phyloP scores from a whole-genome alignment of 92 coral and sea anemone genomes.

The Virgularia gustaviana region DNA sequence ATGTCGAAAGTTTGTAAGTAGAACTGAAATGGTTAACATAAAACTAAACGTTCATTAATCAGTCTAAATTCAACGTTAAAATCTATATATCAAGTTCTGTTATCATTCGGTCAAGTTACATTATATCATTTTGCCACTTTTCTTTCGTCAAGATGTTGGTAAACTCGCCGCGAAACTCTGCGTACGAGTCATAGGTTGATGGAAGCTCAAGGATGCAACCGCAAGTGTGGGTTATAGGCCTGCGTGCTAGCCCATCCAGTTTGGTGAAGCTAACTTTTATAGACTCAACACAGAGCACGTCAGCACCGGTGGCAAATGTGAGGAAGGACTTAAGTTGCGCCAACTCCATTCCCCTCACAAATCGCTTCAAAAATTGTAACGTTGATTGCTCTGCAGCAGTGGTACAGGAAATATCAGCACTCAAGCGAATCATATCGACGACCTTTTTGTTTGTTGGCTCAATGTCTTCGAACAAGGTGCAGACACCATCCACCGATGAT shows the following conservation, averaged over 20 bases:
- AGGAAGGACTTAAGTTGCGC: conserved; percentile 46
- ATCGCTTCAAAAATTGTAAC: conserved; percentile 21
- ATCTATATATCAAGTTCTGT: background rate
- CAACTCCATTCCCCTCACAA: conserved; percentile 31
- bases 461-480: conserved; percentile 16
- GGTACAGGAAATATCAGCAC: too few relatives aligned
- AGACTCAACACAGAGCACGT: conserved; percentile 47
- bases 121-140: conserved; percentile 58
- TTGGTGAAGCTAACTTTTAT: conserved; percentile 44
- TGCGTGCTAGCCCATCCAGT: conserved; percentile 51
- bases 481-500: conserved; percentile 35
- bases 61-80: too few relatives aligned
- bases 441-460: conserved; percentile 56
- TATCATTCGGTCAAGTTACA: conserved; percentile 26
- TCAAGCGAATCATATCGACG: conserved; percentile 42
- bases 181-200: conserved; percentile 51
- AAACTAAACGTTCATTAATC: too few relatives aligned
- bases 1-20: too few relatives aligned
- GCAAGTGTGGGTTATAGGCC: conserved; percentile 51
- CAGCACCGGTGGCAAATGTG: conserved; percentile 54
- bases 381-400: conserved; percentile 29
- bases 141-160: conserved; percentile 46
- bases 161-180: conserved; percentile 59
- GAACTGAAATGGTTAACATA: too few relatives aligned
- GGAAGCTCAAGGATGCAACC: conserved; percentile 54